Evolutionary conservation across 2,888 invertebrate genomes (phyloP).

Genomic region (Oligia latruncula): DNA sequence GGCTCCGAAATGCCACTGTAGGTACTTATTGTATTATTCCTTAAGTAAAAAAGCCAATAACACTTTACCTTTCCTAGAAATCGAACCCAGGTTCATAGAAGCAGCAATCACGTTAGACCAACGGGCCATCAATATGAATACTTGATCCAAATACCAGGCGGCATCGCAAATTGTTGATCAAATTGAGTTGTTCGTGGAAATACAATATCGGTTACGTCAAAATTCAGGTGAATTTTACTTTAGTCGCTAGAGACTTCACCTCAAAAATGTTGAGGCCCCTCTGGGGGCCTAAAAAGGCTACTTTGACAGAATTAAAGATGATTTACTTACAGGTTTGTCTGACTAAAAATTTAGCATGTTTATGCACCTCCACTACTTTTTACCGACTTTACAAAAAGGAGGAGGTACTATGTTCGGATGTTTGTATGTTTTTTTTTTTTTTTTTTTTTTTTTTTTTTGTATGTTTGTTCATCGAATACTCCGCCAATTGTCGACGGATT

Average conservation of each 20-base stretch:
- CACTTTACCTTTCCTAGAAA: too few relatives aligned
- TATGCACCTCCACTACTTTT: neutral
- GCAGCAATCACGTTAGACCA: too few relatives aligned
- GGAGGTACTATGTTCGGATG: too few relatives aligned
- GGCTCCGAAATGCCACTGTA: neutral
- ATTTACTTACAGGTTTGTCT: too few relatives aligned
- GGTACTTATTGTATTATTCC: neutral
- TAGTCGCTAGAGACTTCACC: neutral
- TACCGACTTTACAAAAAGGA: too few relatives aligned
- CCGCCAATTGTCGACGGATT: too few relatives aligned
- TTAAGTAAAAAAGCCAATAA: neutral
- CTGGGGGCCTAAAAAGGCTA: too few relatives aligned
- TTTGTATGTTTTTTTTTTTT: too few relatives aligned
- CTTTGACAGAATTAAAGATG: too few relatives aligned
- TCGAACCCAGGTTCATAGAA: neutral
- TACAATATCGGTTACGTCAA: constrained; percentile 9
- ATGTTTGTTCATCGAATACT: too few relatives aligned
- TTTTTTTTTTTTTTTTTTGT: too few relatives aligned
- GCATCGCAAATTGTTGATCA: neutral
- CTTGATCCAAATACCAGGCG: neutral
- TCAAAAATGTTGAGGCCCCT: neutral
- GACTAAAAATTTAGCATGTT: too few relatives aligned
- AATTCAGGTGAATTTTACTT: constrained; percentile 23
- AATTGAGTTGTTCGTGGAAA: constrained; percentile 10
- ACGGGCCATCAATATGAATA: constrained; percentile 3